phyloP scores from a whole-genome alignment of 2,888 invertebrate species.

The Dynastes hyllus region DNA sequence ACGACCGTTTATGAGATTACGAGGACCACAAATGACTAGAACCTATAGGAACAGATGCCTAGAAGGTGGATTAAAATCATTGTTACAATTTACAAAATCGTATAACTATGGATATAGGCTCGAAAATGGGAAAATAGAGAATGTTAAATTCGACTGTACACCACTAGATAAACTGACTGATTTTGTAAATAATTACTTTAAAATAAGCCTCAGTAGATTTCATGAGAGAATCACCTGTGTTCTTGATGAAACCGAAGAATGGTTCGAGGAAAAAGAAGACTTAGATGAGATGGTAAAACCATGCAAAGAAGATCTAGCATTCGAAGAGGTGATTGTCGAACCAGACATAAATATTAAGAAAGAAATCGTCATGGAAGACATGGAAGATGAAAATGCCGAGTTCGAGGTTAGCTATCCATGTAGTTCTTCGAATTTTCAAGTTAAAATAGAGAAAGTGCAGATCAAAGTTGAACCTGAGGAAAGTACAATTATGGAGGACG shows the following conservation, averaged over 20 bases:
- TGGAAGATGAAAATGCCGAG: constrained; percentile 53
- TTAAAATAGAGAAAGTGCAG: constrained; percentile 44
- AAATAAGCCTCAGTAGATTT: constrained; percentile 66
- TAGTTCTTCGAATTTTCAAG: constrained; percentile 10
- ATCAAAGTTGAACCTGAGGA: constrained; percentile 49
- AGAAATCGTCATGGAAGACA: constrained; percentile 57
- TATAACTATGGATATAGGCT: constrained; percentile 67
- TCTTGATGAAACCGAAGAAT: constrained; percentile 64
- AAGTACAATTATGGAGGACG: constrained; percentile 1
- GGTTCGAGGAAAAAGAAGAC: constrained; percentile 60
- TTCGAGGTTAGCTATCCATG: constrained; percentile 59
- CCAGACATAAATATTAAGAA: constrained; percentile 65
- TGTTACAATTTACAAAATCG: constrained; percentile 67
- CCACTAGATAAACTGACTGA: constrained; percentile 65
- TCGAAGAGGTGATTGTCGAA: constrained; percentile 66
- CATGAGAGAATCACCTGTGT: constrained; percentile 66
- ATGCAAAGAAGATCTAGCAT: constrained; percentile 31
- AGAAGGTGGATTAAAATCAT: constrained; percentile 65
- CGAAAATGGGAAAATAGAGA: constrained; percentile 61
- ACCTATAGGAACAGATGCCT: constrained; percentile 53
- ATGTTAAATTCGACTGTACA: constrained; percentile 63
- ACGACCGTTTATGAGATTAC: background rate
- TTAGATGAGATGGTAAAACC: constrained; percentile 57
- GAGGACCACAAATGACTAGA: constrained; percentile 17
- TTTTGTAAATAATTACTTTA: constrained; percentile 68